Percentiles rank a stretch among this genome's conserved stretches.
These are phyloP conservation scores for Sinodicranocentrus sp. DNA, from an alignment of 2,888 invertebrate genomes.

Conservation along the genomic window DNA sequence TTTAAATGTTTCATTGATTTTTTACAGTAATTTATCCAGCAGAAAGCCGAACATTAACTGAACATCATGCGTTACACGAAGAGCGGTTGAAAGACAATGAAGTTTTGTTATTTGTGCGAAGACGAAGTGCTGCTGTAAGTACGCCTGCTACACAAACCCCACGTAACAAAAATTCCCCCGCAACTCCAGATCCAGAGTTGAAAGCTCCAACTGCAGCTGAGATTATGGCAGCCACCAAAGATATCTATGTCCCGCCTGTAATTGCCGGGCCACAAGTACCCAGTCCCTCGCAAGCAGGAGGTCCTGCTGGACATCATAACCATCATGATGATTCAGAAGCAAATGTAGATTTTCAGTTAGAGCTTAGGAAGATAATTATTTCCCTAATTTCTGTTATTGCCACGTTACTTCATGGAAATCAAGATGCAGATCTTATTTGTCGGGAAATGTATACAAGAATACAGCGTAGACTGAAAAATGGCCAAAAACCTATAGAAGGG, in stretches of 20 bases:
- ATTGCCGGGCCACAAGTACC: conserved; percentile 28
- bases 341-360: conserved; percentile 82
- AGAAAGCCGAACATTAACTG: conserved; percentile 78
- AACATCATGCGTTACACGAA: conserved; percentile 78
- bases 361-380: conserved; percentile 84
- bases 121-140: conserved; percentile 2
- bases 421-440: conserved; percentile 72
- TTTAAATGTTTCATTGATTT: conserved; percentile 10
- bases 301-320: background rate
- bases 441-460: conserved; percentile 72
- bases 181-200: conserved; percentile 78
- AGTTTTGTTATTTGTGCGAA: conserved; percentile 74
- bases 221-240: conserved; percentile 80
- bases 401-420: conserved; percentile 70
- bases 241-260: conserved; percentile 77
- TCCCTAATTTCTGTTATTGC: conserved; percentile 81
- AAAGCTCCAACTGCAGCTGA: conserved; percentile 80
- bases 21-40: conserved; percentile 77
- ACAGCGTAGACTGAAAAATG: conserved; percentile 64
- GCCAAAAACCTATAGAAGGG: conserved; percentile 64
- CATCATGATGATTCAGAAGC: conserved; percentile 18
- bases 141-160: background rate
- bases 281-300: conserved; percentile 11
- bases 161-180: conserved; percentile 45
- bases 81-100: conserved; percentile 78